These are phyloP conservation scores for Toxonevra muliebris DNA, from an alignment of 2,888 invertebrate genomes.

Conservation along the genomic window DNA sequence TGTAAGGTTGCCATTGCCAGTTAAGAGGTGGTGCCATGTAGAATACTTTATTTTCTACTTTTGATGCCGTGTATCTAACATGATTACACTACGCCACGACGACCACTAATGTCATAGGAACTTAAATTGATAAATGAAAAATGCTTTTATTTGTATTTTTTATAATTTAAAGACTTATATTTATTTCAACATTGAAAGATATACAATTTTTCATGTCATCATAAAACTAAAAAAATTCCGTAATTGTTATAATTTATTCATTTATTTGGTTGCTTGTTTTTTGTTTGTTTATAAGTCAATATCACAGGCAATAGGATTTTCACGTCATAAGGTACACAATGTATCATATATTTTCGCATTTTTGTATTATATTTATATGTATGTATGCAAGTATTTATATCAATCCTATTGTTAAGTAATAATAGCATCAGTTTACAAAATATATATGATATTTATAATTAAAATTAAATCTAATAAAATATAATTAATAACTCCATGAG, in stretches of 20 bases:
- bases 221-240: conserved; percentile 2
- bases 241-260: too few species aligned
- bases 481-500: too few species aligned
- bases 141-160: neutral
- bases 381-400: neutral
- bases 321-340: conserved; percentile 14
- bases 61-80: too few species aligned
- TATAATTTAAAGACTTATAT: neutral
- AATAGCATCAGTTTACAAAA: conserved; percentile 3
- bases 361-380: neutral
- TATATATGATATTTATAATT: neutral
- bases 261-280: neutral
- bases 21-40: too few species aligned
- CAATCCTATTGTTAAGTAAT: conserved; percentile 22
- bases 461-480: conserved; percentile 12
- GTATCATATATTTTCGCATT: neutral
- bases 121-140: conserved; percentile 11
- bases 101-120: too few species aligned
- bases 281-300: conserved; percentile 24
- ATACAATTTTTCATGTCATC: neutral
- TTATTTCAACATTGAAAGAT: neutral
- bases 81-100: too few species aligned
- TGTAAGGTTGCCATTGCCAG: too few species aligned
- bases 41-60: too few species aligned
- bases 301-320: conserved; percentile 43